phyloP scores from a whole-genome alignment of 2,888 invertebrate genomes.

The Leptopilina syphax region DNA sequence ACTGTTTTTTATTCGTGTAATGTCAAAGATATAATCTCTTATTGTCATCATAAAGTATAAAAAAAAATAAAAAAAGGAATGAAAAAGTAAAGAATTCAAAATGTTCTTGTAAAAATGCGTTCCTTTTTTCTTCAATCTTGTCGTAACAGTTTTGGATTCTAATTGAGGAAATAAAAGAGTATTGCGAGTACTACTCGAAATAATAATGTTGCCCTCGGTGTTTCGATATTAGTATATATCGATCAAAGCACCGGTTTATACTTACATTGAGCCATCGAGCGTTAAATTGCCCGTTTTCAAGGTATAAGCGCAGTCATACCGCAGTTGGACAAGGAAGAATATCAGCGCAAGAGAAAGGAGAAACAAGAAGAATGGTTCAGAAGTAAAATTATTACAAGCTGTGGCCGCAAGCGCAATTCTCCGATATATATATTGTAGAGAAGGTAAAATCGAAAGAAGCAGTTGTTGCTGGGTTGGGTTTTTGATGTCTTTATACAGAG shows the following conservation, averaged over 20 bases:
- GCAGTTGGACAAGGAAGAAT: background rate
- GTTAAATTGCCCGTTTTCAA: slow-evolving; percentile 34
- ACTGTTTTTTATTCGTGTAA: no score
- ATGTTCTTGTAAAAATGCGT: no score
- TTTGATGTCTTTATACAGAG: slow-evolving; percentile 36
- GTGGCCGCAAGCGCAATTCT: slow-evolving; percentile 34
- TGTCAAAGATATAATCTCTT: no score
- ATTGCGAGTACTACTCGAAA: no score
- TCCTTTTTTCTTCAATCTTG: no score
- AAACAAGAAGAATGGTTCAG: slow-evolving; percentile 11
- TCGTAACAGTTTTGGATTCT: background rate
- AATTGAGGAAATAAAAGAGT: background rate
- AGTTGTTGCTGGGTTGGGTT: slow-evolving; percentile 14
- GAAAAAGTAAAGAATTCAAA: no score
- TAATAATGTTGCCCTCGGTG: slow-evolving; percentile 12
- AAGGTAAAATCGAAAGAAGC: background rate
- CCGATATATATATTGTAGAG: background rate
- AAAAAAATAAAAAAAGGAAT: no score
- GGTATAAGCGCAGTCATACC: slow-evolving; percentile 1
- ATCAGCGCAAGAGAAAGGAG: background rate
- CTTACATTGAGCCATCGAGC: slow-evolving; percentile 29
- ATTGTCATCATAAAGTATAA: no score
- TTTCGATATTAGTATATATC: background rate
- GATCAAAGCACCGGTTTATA: slow-evolving; percentile 32
- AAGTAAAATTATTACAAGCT: slow-evolving; percentile 27